Percentiles rank a stretch among this genome's conserved stretches.
Evolutionary conservation across 2,113 vertebrate genomes (phyloP).

Genomic region (Vulpes lagopus): DNA sequence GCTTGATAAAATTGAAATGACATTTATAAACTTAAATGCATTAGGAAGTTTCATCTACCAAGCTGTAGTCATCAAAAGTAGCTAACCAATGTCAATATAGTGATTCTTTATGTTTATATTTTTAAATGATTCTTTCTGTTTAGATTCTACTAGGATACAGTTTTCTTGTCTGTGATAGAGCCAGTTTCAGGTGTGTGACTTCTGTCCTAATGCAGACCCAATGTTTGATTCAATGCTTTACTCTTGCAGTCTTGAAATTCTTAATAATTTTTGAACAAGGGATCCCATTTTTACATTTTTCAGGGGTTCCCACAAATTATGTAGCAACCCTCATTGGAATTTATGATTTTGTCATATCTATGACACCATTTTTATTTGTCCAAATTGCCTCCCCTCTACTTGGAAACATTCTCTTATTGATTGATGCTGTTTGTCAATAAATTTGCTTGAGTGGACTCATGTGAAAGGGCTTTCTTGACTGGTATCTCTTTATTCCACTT

Average conservation of each 20-base stretch:
- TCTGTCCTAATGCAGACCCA: fast-evolving
- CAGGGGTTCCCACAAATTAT: background rate
- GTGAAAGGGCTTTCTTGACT: background rate
- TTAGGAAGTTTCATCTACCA: background rate
- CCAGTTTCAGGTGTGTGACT: background rate
- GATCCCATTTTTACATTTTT: background rate
- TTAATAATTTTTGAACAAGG: background rate
- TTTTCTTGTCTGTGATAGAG: background rate
- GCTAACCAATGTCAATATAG: background rate
- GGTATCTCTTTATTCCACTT: background rate
- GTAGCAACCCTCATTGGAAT: background rate
- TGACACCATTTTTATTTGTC: background rate
- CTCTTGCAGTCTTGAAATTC: background rate
- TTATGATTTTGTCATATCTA: background rate
- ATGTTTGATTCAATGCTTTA: background rate
- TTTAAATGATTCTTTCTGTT: background rate
- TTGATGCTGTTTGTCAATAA: background rate
- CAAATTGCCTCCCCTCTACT: background rate
- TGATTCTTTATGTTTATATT: background rate
- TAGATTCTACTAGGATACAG: background rate
- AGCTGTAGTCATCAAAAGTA: background rate
- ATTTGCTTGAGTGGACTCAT: background rate
- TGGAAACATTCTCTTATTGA: background rate
- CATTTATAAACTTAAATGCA: background rate
- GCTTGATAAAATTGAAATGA: background rate